Percentiles rank a stretch among this genome's conserved stretches.
These are phyloP conservation scores for Drosophila rhopaloa DNA, from an alignment of 1,140 invertebrate genomes.

Conservation along the genomic window DNA sequence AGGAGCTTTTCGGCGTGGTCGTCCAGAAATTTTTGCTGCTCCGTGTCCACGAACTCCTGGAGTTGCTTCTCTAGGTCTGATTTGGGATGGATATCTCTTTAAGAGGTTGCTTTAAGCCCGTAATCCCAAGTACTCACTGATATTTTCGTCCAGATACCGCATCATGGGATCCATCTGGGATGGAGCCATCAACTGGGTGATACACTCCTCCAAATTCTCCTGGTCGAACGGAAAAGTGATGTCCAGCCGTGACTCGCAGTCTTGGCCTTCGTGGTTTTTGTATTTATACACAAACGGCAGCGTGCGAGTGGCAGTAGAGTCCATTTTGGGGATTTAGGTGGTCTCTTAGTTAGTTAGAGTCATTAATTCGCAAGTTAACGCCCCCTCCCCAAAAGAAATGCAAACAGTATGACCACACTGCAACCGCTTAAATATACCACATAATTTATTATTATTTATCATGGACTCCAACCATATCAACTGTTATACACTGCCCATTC, in stretches of 20 bases:
- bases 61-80: constrained; percentile 75
- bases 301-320: constrained; percentile 33
- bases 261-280: constrained; percentile 63
- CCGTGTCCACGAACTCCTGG: constrained; percentile 84
- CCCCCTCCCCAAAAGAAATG: constrained; percentile 22
- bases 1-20: constrained; percentile 85
- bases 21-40: constrained; percentile 86
- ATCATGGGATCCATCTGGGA: constrained; percentile 84
- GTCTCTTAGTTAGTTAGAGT: constrained; percentile 23
- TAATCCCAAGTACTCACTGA: constrained; percentile 64
- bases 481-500: background rate
- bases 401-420: constrained; percentile 15
- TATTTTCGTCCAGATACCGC: constrained; percentile 84
- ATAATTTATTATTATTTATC: background rate
- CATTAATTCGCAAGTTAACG: constrained; percentile 30
- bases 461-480: background rate
- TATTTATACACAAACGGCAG: constrained; percentile 71
- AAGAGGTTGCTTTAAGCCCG: background rate
- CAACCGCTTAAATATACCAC: constrained; percentile 15
- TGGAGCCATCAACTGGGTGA: constrained; percentile 77
- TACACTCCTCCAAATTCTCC: constrained; percentile 81
- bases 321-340: constrained; percentile 11
- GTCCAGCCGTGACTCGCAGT: constrained; percentile 42
- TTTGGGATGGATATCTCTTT: no score
- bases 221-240: constrained; percentile 82